phyloP scores from a whole-genome alignment of 2,113 vertebrate genomes.

The Boulengeromyrus knoepffleri region DNA sequence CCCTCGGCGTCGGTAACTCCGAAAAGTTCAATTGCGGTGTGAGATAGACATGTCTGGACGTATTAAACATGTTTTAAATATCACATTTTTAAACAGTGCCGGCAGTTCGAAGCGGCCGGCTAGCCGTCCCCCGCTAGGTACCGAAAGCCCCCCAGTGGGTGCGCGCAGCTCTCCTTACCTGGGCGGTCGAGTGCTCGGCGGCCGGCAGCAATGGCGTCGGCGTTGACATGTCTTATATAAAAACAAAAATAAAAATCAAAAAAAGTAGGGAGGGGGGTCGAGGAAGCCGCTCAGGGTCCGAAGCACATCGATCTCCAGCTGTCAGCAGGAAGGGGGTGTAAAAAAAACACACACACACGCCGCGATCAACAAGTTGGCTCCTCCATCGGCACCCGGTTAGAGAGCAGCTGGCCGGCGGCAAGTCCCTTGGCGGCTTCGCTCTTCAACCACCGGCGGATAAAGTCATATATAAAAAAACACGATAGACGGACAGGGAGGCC shows the following conservation, averaged over 20 bases:
- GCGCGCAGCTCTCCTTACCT: conserved; percentile 29
- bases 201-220: conserved; percentile 32
- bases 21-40: not conserved
- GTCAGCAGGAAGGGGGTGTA: not conserved
- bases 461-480: not conserved
- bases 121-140: not conserved
- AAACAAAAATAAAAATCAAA: conserved; percentile 9
- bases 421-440: not conserved
- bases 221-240: conserved; percentile 33
- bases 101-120: not conserved
- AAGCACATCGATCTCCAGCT: conserved; percentile 7
- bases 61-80: not conserved
- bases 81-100: not conserved
- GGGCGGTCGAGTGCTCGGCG: conserved; percentile 32
- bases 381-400: not conserved
- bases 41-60: not conserved
- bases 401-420: not conserved
- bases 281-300: conserved; percentile 10
- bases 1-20: not conserved
- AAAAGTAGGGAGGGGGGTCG: not conserved
- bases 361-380: conserved; percentile 14
- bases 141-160: not conserved
- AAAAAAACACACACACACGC: not conserved
- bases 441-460: not conserved
- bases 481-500: not conserved